These are phyloP conservation scores for Canis aureus DNA, from an alignment of 2,113 vertebrate genomes.

Conservation along the genomic window DNA sequence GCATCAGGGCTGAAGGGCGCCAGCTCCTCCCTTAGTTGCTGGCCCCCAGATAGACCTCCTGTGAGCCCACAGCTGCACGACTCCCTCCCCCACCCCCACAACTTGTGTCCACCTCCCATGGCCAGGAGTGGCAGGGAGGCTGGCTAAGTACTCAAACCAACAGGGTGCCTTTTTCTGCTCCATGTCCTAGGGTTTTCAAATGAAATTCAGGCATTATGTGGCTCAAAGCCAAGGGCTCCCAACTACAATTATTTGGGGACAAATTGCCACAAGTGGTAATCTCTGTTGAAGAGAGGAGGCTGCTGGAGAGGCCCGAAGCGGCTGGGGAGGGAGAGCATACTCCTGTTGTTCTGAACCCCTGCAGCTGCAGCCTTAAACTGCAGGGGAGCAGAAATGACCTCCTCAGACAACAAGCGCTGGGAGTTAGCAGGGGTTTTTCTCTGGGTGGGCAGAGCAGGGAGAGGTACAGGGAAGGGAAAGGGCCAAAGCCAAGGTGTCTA, in stretches of 20 bases:
- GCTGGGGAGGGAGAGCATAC: constrained; percentile 67
- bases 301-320: constrained; percentile 73
- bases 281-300: constrained; percentile 80
- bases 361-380: background rate
- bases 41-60: background rate
- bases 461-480: background rate
- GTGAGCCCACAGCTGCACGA: background rate
- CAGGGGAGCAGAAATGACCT: constrained; percentile 62
- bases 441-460: background rate
- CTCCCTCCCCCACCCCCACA: too few species aligned
- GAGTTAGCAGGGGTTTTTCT: constrained; percentile 59
- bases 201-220: constrained; percentile 23
- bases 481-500: too few species aligned
- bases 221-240: constrained; percentile 33
- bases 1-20: background rate
- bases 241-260: constrained; percentile 63
- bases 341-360: constrained; percentile 68
- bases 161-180: background rate
- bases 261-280: constrained; percentile 81
- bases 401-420: constrained; percentile 50
- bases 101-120: background rate
- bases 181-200: constrained; percentile 10
- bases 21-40: background rate
- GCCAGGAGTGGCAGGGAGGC: background rate
- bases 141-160: background rate